Evolutionary conservation across 2,113 vertebrate species (phyloP), one percentile per base, ranked within the genome.

Genomic region (Chaenocephalus aceratus): DNA sequence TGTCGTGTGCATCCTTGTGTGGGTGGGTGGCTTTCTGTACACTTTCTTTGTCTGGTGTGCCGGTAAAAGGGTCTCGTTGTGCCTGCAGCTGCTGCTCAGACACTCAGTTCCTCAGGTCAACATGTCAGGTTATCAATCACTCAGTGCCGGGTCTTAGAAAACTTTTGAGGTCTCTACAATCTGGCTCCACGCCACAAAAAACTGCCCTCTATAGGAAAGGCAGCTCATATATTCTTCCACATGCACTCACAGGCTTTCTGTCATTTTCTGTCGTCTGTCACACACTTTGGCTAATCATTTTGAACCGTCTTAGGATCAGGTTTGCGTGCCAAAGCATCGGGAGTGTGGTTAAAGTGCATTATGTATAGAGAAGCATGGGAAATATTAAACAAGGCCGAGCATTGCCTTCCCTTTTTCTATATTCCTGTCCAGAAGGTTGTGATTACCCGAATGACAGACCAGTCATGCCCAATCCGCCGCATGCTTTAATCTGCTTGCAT

Each of bases 391-490:
- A 48, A 36, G 57, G 53, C 66, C 45, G 45, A 72, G 53, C 8
- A n/a, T 21, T 21, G 16, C 44, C 1, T 53, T 72, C 6, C 44
- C 6, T 64, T 46, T 67, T 21, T 53, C 23, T 15, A 13, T 23
- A 60, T 69, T 63, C 34, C 21, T 0, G 18, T 57, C 62, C 75
- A 85, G 71, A 44, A 60, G 85, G 68, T 77, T 88, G 74, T 70
- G 74, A 80, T 85, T 79, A 78, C 60, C 9, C 1, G 53, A 75
- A 83, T 49, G 75, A 83, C 73, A 72, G 78, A 53, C 75, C 65
- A 57, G 81, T 72, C 72, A 65, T 62, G 79, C 26, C 21, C 70
- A 71, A 80, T 86, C 75, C 71, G 68, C 66, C 13, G 45, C 62
- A 30, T 2, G 34, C 67, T 54, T 72, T 34, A 74, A 6, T 70